phyloP scores from a whole-genome alignment of 1,140 invertebrate species.

The Scaptomyza montana region DNA sequence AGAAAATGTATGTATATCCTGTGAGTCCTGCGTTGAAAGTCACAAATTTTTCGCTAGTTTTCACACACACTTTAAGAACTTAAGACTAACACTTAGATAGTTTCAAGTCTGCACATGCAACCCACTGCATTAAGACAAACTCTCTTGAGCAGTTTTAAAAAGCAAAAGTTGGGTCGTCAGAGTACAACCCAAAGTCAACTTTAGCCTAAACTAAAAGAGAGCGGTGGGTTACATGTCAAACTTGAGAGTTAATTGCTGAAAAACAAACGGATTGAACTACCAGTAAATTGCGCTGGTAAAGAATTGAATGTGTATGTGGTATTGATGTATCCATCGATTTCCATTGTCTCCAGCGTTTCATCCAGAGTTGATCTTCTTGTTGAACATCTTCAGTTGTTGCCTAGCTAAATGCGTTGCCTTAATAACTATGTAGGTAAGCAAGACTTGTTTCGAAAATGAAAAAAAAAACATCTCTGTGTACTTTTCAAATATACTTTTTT shows the following conservation, averaged over 20 bases:
- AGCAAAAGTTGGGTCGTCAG: background rate
- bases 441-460: slow-evolving; percentile 30
- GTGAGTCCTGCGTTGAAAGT: slow-evolving; percentile 58
- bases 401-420: slow-evolving; percentile 34
- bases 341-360: slow-evolving; percentile 13
- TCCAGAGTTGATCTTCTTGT: background rate
- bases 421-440: slow-evolving; percentile 16
- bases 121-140: slow-evolving; percentile 8
- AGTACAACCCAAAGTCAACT: background rate
- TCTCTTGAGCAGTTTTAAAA: background rate
- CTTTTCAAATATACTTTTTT: slow-evolving; percentile 83
- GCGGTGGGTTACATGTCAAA: slow-evolving; percentile 10
- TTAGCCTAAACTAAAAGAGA: background rate
- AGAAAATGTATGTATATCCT: background rate
- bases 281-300: background rate
- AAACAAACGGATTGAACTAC: background rate
- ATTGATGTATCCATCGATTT: background rate
- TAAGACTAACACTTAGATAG: slow-evolving; percentile 18
- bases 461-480: slow-evolving; percentile 63
- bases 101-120: slow-evolving; percentile 5
- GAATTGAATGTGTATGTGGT: background rate
- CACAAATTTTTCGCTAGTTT: slow-evolving; percentile 38
- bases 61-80: slow-evolving; percentile 30
- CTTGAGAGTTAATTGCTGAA: slow-evolving; percentile 14
- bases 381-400: background rate